phyloP scores from a whole-genome alignment of 2,113 vertebrate species.

The Clarias magur region DNA sequence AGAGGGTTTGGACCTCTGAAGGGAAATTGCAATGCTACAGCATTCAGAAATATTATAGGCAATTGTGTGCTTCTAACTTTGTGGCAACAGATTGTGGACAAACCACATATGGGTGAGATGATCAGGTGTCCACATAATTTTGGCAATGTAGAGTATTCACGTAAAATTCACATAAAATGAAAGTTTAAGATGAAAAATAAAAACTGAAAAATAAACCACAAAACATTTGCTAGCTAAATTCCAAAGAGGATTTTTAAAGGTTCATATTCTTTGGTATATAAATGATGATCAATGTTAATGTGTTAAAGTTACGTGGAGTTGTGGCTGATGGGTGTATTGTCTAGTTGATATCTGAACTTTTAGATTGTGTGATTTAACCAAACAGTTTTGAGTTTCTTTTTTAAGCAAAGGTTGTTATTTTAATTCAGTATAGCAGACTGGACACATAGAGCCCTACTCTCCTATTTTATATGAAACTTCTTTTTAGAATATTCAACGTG shows the following conservation, averaged over 20 bases:
- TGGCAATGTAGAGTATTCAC: neutral
- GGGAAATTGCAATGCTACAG: neutral
- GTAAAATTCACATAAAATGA: no score
- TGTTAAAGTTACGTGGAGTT: no score
- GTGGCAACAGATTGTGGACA: neutral
- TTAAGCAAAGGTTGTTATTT: neutral
- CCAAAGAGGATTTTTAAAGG: neutral
- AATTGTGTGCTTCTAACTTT: neutral
- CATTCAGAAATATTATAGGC: neutral
- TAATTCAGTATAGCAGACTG: neutral
- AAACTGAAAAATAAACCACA: neutral
- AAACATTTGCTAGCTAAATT: neutral
- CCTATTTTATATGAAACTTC: neutral
- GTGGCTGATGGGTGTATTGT: neutral
- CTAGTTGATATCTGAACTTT: neutral
- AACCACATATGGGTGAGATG: neutral
- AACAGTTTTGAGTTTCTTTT: neutral
- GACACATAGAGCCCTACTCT: neutral
- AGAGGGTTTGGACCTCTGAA: neutral
- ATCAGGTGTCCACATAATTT: slow-evolving; percentile 4
- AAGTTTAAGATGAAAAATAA: neutral
- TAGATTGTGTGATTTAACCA: neutral
- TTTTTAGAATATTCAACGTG: neutral
- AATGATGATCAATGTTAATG: neutral
- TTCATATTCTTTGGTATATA: no score